Conservation (phyloP, 2,888 invertebrate genomes). For the Tridacna gigas region DNA sequence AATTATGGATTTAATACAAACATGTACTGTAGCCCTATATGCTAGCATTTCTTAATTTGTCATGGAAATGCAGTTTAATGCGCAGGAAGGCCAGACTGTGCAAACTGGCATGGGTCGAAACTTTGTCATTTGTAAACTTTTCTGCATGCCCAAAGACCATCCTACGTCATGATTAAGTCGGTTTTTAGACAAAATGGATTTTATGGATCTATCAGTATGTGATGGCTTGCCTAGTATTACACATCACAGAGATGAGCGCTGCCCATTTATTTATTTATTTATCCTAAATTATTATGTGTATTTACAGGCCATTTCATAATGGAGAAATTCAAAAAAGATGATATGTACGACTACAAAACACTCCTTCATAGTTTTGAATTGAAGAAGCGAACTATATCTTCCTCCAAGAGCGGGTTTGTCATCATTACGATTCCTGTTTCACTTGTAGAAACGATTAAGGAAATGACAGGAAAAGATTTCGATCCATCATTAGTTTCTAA, state of each 20-base stretch:
- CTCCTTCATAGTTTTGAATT: constrained; percentile 63
- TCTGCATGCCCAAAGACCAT: too few relatives aligned
- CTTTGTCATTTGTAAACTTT: too few relatives aligned
- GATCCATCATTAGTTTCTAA: constrained; percentile 42
- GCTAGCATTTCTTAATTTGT: not conserved
- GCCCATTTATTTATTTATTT: not conserved
- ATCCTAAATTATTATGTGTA: not conserved
- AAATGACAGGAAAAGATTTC: constrained; percentile 34
- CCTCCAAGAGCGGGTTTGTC: constrained; percentile 52
- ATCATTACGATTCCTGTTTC: constrained; percentile 43
- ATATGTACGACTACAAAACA: constrained; percentile 58
- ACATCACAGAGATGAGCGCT: too few relatives aligned
- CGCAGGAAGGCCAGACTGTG: too few relatives aligned
- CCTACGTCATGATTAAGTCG: too few relatives aligned
- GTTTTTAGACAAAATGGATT: not conserved
- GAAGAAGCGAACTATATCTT: constrained; percentile 63
- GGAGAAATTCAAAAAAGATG: constrained; percentile 51
- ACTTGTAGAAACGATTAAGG: constrained; percentile 35
- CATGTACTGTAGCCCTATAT: not conserved
- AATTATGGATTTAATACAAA: not conserved
- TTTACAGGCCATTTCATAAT: not conserved
- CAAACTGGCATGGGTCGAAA: too few relatives aligned
- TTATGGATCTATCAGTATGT: not conserved
- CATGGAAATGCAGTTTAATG: not conserved
- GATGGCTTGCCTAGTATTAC: too few relatives aligned